Evolutionary conservation across 2,888 invertebrate species (phyloP).

Genomic region (Lampropteryx suffumata): DNA sequence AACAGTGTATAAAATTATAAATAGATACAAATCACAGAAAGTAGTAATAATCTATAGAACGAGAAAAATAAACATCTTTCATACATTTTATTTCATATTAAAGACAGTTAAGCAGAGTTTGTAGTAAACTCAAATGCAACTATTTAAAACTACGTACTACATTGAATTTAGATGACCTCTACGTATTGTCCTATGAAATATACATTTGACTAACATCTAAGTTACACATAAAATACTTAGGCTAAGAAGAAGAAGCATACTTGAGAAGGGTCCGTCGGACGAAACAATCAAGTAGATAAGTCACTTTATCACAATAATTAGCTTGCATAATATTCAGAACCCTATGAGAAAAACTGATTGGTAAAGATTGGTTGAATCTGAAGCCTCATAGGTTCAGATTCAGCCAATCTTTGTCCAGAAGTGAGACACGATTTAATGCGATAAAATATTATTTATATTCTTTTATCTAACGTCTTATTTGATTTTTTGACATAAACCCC

Average conservation of each 20-base stretch:
- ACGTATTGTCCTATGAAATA: constrained; percentile 40
- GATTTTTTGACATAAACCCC: no score
- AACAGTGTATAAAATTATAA: constrained; percentile 75
- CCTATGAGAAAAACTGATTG: no score
- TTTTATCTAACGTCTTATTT: no score
- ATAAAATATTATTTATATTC: no score
- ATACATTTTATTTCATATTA: constrained; percentile 35
- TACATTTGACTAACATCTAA: constrained; percentile 36
- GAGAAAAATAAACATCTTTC: constrained; percentile 58
- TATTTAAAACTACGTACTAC: constrained; percentile 25
- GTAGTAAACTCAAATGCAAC: constrained; percentile 28
- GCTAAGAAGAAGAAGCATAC: constrained; percentile 43
- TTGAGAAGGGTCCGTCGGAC: constrained; percentile 1
- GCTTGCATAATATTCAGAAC: no score
- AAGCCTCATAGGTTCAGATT: no score
- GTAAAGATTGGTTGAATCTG: no score
- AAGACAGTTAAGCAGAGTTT: background rate
- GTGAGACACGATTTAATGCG: no score
- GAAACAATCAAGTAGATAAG: no score
- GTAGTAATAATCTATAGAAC: constrained; percentile 51
- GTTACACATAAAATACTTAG: constrained; percentile 48
- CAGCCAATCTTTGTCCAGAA: no score
- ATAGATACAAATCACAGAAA: constrained; percentile 80
- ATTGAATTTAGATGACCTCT: constrained; percentile 37
- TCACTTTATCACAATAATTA: no score